Percentiles rank a stretch among this genome's conserved stretches.
Evolutionary conservation across 1,140 invertebrate genomes (phyloP).

Genomic region (Drosophila orosa): DNA sequence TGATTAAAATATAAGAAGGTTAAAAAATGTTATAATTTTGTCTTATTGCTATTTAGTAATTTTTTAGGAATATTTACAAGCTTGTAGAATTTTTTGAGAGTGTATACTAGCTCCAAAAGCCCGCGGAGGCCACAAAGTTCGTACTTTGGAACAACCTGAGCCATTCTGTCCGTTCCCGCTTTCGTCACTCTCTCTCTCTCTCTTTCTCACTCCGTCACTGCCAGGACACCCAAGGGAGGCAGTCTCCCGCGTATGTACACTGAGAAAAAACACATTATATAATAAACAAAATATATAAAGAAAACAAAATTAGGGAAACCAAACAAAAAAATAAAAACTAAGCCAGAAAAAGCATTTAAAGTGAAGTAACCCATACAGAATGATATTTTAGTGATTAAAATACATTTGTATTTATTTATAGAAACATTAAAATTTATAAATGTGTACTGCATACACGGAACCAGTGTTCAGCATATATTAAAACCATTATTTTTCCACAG

Average conservation of each 20-base stretch:
- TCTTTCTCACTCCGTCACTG: not conserved
- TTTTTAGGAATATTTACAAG: not conserved
- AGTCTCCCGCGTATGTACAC: not conserved
- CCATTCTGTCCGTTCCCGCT: slow-evolving; percentile 17
- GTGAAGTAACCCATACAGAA: not conserved
- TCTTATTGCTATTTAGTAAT: too few relatives aligned
- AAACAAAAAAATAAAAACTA: not conserved
- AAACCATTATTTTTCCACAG: not conserved
- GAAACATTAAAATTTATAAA: not conserved
- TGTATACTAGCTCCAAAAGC: slow-evolving; percentile 10
- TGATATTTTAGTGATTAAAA: not conserved
- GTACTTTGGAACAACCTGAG: slow-evolving; percentile 51
- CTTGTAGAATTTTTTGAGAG: not conserved
- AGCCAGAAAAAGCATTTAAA: not conserved
- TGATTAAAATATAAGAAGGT: too few relatives aligned
- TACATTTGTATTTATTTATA: not conserved
- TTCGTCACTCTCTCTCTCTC: slow-evolving; percentile 5
- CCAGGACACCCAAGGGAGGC: not conserved
- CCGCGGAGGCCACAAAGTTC: slow-evolving; percentile 50
- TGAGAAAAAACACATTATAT: not conserved
- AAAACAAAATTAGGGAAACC: not conserved
- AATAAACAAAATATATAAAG: too few relatives aligned
- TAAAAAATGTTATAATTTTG: not conserved
- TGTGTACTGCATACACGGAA: not conserved
- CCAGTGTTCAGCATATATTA: not conserved